phyloP scores from a whole-genome alignment of 2,113 vertebrate genomes.

The Leptobrachium ailaonicum region DNA sequence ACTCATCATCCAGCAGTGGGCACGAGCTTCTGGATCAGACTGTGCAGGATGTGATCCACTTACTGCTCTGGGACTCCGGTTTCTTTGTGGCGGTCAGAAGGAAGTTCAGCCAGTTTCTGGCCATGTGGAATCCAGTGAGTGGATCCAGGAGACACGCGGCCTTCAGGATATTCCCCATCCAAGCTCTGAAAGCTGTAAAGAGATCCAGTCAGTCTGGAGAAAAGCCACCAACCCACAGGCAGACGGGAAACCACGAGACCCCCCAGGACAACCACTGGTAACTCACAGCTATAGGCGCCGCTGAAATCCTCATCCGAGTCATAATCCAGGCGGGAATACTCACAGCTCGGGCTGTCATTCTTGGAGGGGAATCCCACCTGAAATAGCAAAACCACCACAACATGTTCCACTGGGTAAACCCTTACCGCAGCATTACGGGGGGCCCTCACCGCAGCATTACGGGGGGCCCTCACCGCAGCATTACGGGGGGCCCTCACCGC shows the following conservation, averaged over 20 bases:
- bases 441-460: too few species aligned
- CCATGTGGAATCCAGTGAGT: conserved; percentile 86
- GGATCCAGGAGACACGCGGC: conserved; percentile 83
- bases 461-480: too few species aligned
- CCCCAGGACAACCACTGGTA: neutral
- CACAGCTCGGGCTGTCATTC: conserved; percentile 83
- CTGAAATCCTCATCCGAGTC: conserved; percentile 96
- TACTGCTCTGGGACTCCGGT: conserved; percentile 74
- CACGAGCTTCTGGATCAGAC: too few species aligned
- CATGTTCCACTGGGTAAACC: too few species aligned
- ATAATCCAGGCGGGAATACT: conserved; percentile 92
- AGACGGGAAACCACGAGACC: too few species aligned
- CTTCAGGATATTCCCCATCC: conserved; percentile 87
- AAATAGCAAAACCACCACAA: too few species aligned
- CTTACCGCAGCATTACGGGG: too few species aligned
- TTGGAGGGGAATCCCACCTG: conserved; percentile 93
- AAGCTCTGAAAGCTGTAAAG: conserved; percentile 81
- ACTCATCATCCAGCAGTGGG: too few species aligned
- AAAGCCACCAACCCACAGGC: too few species aligned
- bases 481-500: too few species aligned
- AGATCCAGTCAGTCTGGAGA: neutral
- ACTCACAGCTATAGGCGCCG: conserved; percentile 88
- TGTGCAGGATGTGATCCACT: conserved; percentile 53
- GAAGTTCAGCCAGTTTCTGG: conserved; percentile 85
- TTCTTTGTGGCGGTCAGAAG: conserved; percentile 79